Conservation (phyloP, 2,113 vertebrate species). For the Coptodon rendalli region DNA sequence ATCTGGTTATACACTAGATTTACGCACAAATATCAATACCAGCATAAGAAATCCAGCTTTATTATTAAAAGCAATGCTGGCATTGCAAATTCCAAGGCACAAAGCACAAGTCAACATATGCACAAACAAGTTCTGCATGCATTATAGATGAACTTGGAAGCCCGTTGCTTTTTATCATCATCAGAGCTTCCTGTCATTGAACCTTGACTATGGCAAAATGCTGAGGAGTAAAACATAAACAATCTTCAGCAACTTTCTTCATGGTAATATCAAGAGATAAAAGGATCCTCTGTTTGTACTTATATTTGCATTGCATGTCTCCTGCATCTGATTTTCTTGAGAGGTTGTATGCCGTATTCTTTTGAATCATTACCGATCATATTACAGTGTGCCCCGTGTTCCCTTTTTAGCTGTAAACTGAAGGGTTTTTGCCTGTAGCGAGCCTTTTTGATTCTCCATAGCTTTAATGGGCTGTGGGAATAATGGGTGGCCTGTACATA, state of each 20-base stretch:
- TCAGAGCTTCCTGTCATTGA: slow-evolving; percentile 15
- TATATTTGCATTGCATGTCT: not conserved
- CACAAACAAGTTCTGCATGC: slow-evolving; percentile 40
- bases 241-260: not conserved
- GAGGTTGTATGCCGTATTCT: not conserved
- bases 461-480: slow-evolving; percentile 42
- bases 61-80: not conserved
- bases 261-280: not conserved
- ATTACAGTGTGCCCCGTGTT: not conserved
- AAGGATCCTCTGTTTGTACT: not conserved
- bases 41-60: not conserved
- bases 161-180: slow-evolving; percentile 26
- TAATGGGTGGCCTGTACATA: slow-evolving; percentile 40
- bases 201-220: not conserved
- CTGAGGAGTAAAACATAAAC: not conserved
- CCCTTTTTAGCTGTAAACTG: not conserved
- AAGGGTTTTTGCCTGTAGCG: not conserved
- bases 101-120: slow-evolving; percentile 29
- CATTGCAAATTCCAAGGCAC: not conserved
- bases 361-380: not conserved
- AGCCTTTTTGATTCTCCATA: slow-evolving; percentile 19
- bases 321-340: not conserved
- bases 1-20: not conserved
- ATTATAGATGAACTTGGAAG: slow-evolving; percentile 42
- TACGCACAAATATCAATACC: not conserved